These are phyloP conservation scores for Porites rus DNA, from an alignment of 92 coral and sea anemone genomes.

Conservation along the genomic window DNA sequence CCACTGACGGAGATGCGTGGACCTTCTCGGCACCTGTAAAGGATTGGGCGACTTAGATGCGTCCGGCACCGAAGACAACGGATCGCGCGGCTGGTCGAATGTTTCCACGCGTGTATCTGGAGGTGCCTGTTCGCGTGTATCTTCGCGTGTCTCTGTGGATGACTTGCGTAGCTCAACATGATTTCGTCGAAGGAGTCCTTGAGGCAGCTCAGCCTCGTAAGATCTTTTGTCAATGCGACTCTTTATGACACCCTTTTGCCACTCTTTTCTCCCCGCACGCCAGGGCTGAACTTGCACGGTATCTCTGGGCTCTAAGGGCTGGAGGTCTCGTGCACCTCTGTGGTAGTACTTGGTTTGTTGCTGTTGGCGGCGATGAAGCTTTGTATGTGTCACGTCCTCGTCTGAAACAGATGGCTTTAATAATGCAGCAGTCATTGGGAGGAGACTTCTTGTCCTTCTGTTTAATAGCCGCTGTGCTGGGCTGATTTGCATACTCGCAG, in stretches of 20 bases:
- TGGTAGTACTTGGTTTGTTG: constrained; percentile 48
- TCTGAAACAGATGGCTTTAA: constrained; percentile 25
- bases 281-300: constrained; percentile 34
- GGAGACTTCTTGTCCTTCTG: constrained; percentile 31
- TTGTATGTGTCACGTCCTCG: constrained; percentile 16
- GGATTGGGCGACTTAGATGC: no score
- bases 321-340: constrained; percentile 31
- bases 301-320: constrained; percentile 33
- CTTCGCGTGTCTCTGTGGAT: no score
- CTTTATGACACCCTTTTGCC: constrained; percentile 27
- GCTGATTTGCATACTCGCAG: constrained; percentile 36
- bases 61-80: no score
- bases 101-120: no score
- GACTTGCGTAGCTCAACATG: constrained; percentile 10
- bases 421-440: constrained; percentile 28
- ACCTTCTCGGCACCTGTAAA: no score
- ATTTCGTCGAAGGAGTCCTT: constrained; percentile 18
- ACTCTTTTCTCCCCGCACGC: constrained; percentile 33
- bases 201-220: constrained; percentile 25
- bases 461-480: constrained; percentile 47
- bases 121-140: no score
- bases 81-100: no score
- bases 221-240: constrained; percentile 33
- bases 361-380: constrained; percentile 35
- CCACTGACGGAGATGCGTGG: no score